phyloP scores from a whole-genome alignment of 2,888 invertebrate species.

The Rhagonycha fulva region DNA sequence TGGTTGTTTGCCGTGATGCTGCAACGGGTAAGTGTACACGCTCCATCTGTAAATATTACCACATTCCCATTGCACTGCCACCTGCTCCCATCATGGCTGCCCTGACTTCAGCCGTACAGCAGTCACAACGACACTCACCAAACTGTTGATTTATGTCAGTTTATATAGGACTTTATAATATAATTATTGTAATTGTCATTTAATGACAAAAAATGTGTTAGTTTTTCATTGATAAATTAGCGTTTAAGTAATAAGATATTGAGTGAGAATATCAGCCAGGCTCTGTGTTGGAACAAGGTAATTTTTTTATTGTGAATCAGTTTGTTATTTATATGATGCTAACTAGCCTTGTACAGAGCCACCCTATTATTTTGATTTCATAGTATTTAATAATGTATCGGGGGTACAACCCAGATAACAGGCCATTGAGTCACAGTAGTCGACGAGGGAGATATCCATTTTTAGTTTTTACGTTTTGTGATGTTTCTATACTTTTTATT shows the following conservation, averaged over 20 bases:
- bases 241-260: slow-evolving; percentile 40
- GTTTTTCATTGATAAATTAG: slow-evolving; percentile 42
- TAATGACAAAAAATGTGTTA: slow-evolving; percentile 54
- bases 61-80: slow-evolving; percentile 90
- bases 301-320: slow-evolving; percentile 41
- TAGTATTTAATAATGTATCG: slow-evolving; percentile 41
- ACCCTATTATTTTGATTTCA: slow-evolving; percentile 40
- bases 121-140: slow-evolving; percentile 52
- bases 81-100: slow-evolving; percentile 79
- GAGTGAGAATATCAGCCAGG: slow-evolving; percentile 44
- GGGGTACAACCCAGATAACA: slow-evolving; percentile 48
- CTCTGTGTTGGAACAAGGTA: slow-evolving; percentile 39
- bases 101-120: slow-evolving; percentile 57
- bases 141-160: slow-evolving; percentile 51
- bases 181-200: slow-evolving; percentile 53
- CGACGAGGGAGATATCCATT: slow-evolving; percentile 53
- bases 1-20: slow-evolving; percentile 95
- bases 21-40: slow-evolving; percentile 92
- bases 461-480: slow-evolving; percentile 43
- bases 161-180: slow-evolving; percentile 54
- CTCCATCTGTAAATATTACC: slow-evolving; percentile 96
- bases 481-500: slow-evolving; percentile 43
- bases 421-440: slow-evolving; percentile 47
- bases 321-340: slow-evolving; percentile 42
- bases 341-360: slow-evolving; percentile 42